A percentile compares a stretch with the other conserved stretches of the same genome.
These are phyloP conservation scores for Hormaphis cornu DNA, from an alignment of 1,140 invertebrate species.

Conservation along the genomic window DNA sequence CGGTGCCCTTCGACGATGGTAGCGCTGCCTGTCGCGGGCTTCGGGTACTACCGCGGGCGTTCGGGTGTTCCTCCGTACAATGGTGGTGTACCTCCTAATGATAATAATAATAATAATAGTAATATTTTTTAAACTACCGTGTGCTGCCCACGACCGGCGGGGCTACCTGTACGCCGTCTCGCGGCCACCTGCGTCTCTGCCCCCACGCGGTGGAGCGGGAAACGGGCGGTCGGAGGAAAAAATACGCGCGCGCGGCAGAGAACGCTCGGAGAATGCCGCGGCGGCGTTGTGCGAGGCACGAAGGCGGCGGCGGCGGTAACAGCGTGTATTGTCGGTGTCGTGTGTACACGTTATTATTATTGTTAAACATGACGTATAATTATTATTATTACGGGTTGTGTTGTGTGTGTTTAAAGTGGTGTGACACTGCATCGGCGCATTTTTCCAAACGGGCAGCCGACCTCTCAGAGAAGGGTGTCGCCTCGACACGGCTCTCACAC, in stretches of 20 bases:
- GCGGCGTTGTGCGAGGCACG: too few relatives aligned
- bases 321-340: too few relatives aligned
- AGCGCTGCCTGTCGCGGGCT: constrained; percentile 1
- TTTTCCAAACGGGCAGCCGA: too few relatives aligned
- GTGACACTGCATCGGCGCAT: too few relatives aligned
- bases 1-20: constrained; percentile 25
- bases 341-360: too few relatives aligned
- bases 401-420: too few relatives aligned
- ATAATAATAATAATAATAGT: constrained; percentile 1
- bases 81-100: not conserved
- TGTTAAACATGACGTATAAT: too few relatives aligned
- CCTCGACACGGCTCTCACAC: too few relatives aligned
- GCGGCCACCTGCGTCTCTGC: not conserved
- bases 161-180: not conserved
- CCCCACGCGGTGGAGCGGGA: not conserved
- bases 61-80: not conserved
- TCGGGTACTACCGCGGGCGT: not conserved
- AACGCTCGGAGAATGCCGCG: not conserved
- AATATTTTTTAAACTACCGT: constrained; percentile 10
- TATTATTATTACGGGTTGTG: too few relatives aligned
- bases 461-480: too few relatives aligned
- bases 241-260: not conserved
- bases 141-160: not conserved
- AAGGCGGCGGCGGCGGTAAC: too few relatives aligned
- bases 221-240: not conserved